Base-by-base conservation (phyloP, 2,113 vertebrate genomes). In the Mesocricetus auratus region DNA sequence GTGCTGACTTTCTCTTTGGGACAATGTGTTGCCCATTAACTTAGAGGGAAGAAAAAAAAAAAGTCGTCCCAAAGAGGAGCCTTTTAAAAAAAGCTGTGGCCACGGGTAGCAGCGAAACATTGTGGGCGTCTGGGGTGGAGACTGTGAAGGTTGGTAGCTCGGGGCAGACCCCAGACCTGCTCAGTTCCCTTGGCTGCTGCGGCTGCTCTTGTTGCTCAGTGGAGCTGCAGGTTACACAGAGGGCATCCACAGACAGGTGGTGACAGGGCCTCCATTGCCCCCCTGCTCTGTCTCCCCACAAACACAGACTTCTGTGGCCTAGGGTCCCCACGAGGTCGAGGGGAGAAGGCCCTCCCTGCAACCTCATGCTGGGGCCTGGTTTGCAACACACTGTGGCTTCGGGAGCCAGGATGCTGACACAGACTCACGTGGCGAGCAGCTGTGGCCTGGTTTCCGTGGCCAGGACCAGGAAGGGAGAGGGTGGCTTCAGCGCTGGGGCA, bases 21-120 rank as follows among this genome's bases (percentile, higher is more conserved):
- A 93, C 94, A 96, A 97, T 90, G 83, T 97, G 94, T 93, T 95
- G 94, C 89, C 96, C 87, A 93, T 97, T 97, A 91, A 89, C 77
- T 92, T 91, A 24, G 94, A 96, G 87, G 73, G 74, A 24, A 47
- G 74, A 42, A 39, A 29, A 83, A 82, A 83, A 82, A 74, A 42
- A 45, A 91, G 39, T 89, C 3, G 1, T 90, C 93, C 62, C 21
- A 62, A 91, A 86, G 62, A 95, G 82, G 91, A 93, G 62, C 0
- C 58, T 94, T 81, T 71, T 4, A 64, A 86, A 94, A 94, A 87
- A 75, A 78, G 56, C 74, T 42, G 62, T 0, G n/a, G 64, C 88
- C n/a, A 50, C 3, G 15, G 68, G 82, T 19, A 21, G 22, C 68
- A 10, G 42, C 7, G n/a, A 69, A 60, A 15, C 47, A 19, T 13